Evolutionary conservation across 2,797 vertebrate genomes (phyloP).

Genomic region (Hoplostethus atlanticus): DNA sequence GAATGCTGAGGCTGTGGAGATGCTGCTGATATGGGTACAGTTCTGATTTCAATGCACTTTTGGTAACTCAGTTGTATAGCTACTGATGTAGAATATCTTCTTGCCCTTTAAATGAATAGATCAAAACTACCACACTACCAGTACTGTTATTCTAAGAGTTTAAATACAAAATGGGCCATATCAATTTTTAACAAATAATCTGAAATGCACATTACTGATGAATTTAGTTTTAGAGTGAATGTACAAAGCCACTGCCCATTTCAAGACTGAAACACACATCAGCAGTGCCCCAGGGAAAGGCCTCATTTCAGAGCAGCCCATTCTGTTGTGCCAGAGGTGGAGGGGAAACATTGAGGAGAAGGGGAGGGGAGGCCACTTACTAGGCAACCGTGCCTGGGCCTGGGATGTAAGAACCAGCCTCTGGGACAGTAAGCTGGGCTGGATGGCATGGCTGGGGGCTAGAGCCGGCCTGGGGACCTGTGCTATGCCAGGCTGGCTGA

Average conservation of each 20-base stretch:
- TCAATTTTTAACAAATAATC: too few species aligned
- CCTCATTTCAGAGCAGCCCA: slow-evolving; percentile 72
- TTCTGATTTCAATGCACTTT: slow-evolving; percentile 19
- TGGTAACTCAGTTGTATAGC: not conserved
- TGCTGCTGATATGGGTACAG: slow-evolving; percentile 79
- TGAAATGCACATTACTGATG: not conserved
- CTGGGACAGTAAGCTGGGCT: slow-evolving; percentile 93
- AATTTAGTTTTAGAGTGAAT: slow-evolving; percentile 2
- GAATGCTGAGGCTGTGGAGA: slow-evolving; percentile 73
- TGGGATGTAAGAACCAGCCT: slow-evolving; percentile 98
- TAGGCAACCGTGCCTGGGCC: slow-evolving; percentile 99
- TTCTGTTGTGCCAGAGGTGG: slow-evolving; percentile 79
- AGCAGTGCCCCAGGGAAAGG: slow-evolving; percentile 77
- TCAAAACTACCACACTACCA: slow-evolving; percentile 27
- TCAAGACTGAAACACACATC: slow-evolving; percentile 72
- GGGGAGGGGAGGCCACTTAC: slow-evolving; percentile 93
- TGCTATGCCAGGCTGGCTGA: slow-evolving; percentile 82
- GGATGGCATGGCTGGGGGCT: slow-evolving; percentile 90
- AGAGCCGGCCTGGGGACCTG: slow-evolving; percentile 80
- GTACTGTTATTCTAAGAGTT: not conserved
- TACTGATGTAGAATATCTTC: slow-evolving; percentile 10
- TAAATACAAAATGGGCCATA: too few species aligned
- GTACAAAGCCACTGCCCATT: slow-evolving; percentile 14
- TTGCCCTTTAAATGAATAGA: not conserved
- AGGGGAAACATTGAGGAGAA: slow-evolving; percentile 81